Evolutionary conservation across 2,797 vertebrate species (phyloP), one percentile per base, ranked within the genome.

Genomic region (Babyrousa celebensis): DNA sequence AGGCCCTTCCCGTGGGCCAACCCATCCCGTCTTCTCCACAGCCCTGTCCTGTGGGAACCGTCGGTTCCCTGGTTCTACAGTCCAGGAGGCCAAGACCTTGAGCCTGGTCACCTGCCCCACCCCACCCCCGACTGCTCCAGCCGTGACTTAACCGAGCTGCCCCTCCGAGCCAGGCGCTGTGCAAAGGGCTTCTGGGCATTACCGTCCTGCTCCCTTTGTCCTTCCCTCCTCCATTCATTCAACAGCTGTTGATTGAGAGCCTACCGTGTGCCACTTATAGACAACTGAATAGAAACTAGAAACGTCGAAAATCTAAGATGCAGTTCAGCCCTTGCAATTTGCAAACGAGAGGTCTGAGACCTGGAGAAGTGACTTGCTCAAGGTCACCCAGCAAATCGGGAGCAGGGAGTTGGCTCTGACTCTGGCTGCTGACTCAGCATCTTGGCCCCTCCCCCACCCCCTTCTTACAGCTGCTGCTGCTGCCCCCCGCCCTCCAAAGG

Each of bases 121-220:
- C 36, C 36, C 36, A 3, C 36, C 36, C 36, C 36, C 36, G 3
- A 1, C 23, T 0, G 14, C 70, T 21, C 20, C 15, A 11, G 85
- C 25, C 3, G 0, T 5, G 48, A 12, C 5, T 15, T 40, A 36
- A 12, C 6, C 9, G 27, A 48, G 65, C 36, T 6, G 12, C 16
- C 5, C 1, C 18, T 6, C 0, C 1, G 0, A 1, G 14, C 29
- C 2, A 0, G 29, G 5, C 4, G 48, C 62, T 17, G 4, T 1
- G 1, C 36, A 23, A 15, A 20, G 52, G 29, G 43, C 72, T 12
- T 16, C 48, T n/a, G 80, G 0, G 27, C 32, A 0, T 40, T 1
- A 0, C 17, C 43, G 43, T 10, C 43, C 15, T 6, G 14, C 0
- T 25, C 36, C 1, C 17, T 74, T 20, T 48, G 2, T 16, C 23